A percentile compares a stretch with the other conserved stretches of the same genome.
phyloP scores from a whole-genome alignment of 2,113 vertebrate genomes.

The Thinocorus orbignyianus region DNA sequence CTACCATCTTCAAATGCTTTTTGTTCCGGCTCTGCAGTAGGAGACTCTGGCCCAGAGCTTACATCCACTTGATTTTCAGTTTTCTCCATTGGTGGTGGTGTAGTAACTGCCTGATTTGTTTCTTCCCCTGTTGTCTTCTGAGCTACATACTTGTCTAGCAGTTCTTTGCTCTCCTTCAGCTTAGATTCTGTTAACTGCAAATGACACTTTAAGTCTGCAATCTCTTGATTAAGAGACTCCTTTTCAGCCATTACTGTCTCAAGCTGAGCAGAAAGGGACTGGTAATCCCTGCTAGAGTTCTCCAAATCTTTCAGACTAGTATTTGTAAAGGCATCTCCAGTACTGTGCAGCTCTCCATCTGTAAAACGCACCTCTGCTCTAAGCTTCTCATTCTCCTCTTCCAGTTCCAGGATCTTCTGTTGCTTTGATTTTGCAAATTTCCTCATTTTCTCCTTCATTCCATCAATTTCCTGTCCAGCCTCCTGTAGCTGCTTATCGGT shows the following conservation, averaged over 20 bases:
- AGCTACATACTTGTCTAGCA: not conserved
- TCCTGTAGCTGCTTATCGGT: constrained; percentile 82
- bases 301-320: constrained; percentile 63
- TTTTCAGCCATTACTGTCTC: constrained; percentile 67
- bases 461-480: constrained; percentile 83
- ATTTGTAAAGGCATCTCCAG: constrained; percentile 32
- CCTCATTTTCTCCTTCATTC: constrained; percentile 94
- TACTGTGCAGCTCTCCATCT: not conserved
- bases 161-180: constrained; percentile 44
- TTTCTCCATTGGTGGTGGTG: not conserved
- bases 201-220: constrained; percentile 51
- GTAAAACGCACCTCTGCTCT: constrained; percentile 53
- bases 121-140: constrained; percentile 16
- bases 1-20: not conserved
- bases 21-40: not conserved
- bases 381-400: constrained; percentile 93
- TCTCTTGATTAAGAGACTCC: constrained; percentile 59
- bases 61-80: not conserved
- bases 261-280: constrained; percentile 62
- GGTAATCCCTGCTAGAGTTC: constrained; percentile 19
- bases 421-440: constrained; percentile 97
- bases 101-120: not conserved
- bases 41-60: not conserved
- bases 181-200: constrained; percentile 62
- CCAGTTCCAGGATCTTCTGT: constrained; percentile 92